Conservation (phyloP, 2,888 invertebrate genomes). For the Pandemis heparana region DNA sequence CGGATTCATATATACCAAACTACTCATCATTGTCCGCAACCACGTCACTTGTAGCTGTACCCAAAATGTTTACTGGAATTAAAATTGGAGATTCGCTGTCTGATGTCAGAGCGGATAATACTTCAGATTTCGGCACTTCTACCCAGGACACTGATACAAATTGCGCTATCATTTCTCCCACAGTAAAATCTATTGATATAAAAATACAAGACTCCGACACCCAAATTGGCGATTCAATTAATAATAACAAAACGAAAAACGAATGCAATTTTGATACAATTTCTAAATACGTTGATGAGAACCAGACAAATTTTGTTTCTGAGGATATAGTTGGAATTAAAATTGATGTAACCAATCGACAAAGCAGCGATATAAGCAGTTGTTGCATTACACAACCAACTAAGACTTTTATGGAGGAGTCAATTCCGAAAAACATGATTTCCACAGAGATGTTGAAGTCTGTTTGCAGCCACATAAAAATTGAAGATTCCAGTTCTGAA, state of each 20-base stretch:
- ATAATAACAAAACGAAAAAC: not conserved
- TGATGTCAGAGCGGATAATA: constrained; percentile 43
- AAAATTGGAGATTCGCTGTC: constrained; percentile 59
- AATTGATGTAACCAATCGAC: not conserved
- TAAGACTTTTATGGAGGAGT: not conserved
- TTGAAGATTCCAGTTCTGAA: constrained; percentile 56
- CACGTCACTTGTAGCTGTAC: constrained; percentile 59
- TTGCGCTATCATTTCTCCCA: constrained; percentile 49
- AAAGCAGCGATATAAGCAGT: not conserved
- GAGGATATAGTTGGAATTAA: not conserved
- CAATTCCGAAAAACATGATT: not conserved
- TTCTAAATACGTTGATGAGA: not conserved
- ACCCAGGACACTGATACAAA: constrained; percentile 43
- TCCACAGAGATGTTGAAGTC: constrained; percentile 53
- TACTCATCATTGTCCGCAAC: constrained; percentile 59
- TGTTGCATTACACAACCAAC: not conserved
- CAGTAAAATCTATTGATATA: constrained; percentile 58
- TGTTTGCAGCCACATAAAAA: constrained; percentile 53
- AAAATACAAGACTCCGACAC: constrained; percentile 63
- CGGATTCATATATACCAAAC: constrained; percentile 57
- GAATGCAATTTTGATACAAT: not conserved
- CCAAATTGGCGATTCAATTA: constrained; percentile 29
- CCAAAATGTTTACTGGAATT: constrained; percentile 59
- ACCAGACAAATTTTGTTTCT: not conserved
- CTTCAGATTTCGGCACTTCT: constrained; percentile 57